Evolutionary conservation across 92 coral and sea anemone genomes (phyloP), one percentile per base, ranked within the genome.

Genomic region (Epizoanthus illoricatus): DNA sequence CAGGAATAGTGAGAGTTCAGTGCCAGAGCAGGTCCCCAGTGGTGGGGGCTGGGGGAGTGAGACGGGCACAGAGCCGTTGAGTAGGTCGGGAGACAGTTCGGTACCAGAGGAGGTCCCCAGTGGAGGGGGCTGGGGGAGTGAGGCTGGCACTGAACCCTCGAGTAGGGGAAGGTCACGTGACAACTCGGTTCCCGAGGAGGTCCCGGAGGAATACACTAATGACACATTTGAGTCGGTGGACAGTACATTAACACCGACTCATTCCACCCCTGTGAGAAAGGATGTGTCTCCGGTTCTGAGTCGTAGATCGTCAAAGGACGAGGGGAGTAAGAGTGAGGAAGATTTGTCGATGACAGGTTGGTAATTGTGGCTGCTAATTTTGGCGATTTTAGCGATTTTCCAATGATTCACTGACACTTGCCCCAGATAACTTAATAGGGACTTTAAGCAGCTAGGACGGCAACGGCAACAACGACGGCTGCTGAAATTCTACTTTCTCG

Each of bases 171-270:
- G 84, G 73, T 93, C 93, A 76, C 94, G 87, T 17, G 98, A 93
- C 17, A 85, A 86, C 69, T 91, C 95, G 17, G 89, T 93, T 65
- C 90, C 92, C 17, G 95, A 89, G 63, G 92, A 86, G 39, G 71
- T 85, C 42, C 85, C 86, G 7, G 93, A 85, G 15, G 98, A 94
- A 40, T 94, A 94, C 80, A 88, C 66, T 49, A 94, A 94, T 86
- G 94, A 90, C 69, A 94, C 97, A 52, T 94, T 94, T 67, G 98
- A 94, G 67, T 92, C 98, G 8, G 86, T 92, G 54, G 98, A 92
- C 63, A 94, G 89, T 74, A 84, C 94, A 0, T 47, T 69, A 59
- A 87, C 88, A 1, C 95, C 97, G 28, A 64, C 87, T 66, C 96
- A 89, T 86, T 92, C 95, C 86, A 91, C 95, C 78, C 95, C 95